A percentile compares a stretch with the other conserved stretches of the same genome.
Conservation (phyloP, 2,113 vertebrate genomes). For the Zingel zingel region DNA sequence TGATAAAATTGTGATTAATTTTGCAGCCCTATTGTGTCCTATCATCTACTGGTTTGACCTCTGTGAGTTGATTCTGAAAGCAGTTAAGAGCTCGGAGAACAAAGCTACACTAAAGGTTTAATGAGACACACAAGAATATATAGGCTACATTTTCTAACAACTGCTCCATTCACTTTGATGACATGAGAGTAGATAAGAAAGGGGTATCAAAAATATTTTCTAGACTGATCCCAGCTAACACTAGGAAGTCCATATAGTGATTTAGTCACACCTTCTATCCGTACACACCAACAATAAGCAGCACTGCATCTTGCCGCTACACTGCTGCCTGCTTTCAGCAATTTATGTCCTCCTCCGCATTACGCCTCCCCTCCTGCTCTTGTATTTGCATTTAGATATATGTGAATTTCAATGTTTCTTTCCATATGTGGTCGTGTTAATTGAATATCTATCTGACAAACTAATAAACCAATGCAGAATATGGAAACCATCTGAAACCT, state of each 20-base stretch:
- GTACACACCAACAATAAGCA: background rate
- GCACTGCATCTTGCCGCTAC: background rate
- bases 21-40: too few species aligned
- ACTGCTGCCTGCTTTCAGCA: background rate
- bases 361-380: background rate
- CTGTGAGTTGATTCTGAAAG: too few species aligned
- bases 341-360: background rate
- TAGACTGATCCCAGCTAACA: background rate
- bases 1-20: too few species aligned
- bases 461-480: background rate
- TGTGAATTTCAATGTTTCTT: background rate
- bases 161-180: too few species aligned
- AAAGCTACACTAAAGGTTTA: too few species aligned
- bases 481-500: background rate
- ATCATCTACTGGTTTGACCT: too few species aligned
- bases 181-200: too few species aligned
- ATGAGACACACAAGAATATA: too few species aligned
- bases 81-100: too few species aligned
- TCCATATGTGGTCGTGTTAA: background rate
- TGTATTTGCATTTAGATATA: conserved; percentile 5
- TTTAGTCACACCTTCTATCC: background rate
- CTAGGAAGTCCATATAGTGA: background rate
- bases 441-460: background rate
- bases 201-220: background rate
- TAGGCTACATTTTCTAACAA: too few species aligned